phyloP scores from a whole-genome alignment of 2,797 vertebrate genomes.

The Aulostomus chinensis region DNA sequence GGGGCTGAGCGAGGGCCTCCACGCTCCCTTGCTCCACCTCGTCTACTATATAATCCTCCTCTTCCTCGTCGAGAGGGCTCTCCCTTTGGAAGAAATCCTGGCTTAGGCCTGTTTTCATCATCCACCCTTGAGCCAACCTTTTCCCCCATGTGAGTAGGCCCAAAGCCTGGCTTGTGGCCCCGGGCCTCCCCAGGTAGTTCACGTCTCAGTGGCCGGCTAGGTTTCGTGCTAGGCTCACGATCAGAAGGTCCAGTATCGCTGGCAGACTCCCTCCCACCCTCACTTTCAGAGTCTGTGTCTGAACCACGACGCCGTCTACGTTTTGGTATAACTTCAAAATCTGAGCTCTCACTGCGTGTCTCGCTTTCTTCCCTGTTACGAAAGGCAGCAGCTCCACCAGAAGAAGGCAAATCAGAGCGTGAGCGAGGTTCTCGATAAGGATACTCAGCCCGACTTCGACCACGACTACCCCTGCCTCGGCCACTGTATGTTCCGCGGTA shows the following conservation, averaged over 20 bases:
- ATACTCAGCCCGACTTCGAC: constrained; percentile 90
- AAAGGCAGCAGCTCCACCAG: constrained; percentile 78
- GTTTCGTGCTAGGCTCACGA: constrained; percentile 87
- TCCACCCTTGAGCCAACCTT: constrained; percentile 76
- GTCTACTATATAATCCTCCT: constrained; percentile 89
- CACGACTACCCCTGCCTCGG: constrained; percentile 86
- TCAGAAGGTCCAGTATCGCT: constrained; percentile 94
- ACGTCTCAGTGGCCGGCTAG: constrained; percentile 72
- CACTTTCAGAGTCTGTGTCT: constrained; percentile 96
- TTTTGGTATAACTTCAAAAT: constrained; percentile 96
- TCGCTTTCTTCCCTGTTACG: constrained; percentile 96
- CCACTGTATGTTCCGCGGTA: constrained; percentile 94
- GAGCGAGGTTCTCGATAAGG: constrained; percentile 90
- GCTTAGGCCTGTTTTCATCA: constrained; percentile 90
- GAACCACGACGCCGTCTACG: constrained; percentile 92
- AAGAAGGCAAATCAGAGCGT: constrained; percentile 81
- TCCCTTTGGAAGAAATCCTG: constrained; percentile 96
- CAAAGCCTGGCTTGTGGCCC: constrained; percentile 71
- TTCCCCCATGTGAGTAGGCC: constrained; percentile 68
- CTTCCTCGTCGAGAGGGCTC: constrained; percentile 93
- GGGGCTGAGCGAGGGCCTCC: constrained; percentile 86
- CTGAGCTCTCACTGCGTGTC: constrained; percentile 98
- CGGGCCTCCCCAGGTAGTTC: constrained; percentile 75
- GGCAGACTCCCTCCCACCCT: constrained; percentile 90
- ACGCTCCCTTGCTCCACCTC: constrained; percentile 87